Base-by-base conservation (phyloP, 2,888 invertebrate genomes). In the Leptopterna dolabrata region DNA sequence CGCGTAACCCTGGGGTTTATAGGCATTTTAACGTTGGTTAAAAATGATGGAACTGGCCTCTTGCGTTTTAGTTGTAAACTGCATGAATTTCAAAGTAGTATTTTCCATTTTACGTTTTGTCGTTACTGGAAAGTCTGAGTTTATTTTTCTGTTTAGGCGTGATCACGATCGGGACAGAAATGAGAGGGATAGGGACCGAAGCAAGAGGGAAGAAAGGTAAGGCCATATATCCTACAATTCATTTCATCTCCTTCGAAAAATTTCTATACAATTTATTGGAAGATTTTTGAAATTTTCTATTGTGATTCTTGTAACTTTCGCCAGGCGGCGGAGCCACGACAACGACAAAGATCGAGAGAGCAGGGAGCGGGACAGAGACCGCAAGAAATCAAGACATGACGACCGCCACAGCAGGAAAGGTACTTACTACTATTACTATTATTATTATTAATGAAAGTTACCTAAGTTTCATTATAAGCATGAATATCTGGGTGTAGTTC, bases 351-450 rank as follows among this genome's bases (percentile, higher is more conserved):
- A 87, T 70, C 87, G 88, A 36, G 83, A 89, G 76, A 87, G 88
- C 47, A 47, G 88, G 29, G 89, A 89, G 11, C 84, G 88, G 30
- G 88, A 87, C n/a, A 51, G 88, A 29, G 87, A 87, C 29, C 81
- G 87, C 41, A 90, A 88, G 76, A 89, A 87, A 47, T 87, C 89
- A 86, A 89, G 90, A 13, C 90, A 89, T 86, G 93, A 93, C 82
- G 92, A 93, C 87, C 92, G 92, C 43, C 89, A 88, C 41, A 86
- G 86, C 43, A 51, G 88, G 30, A 87, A 86, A 87, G 89, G 89
- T 89, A 24, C 45, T 13, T 27, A 14, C n/a, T 19, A 30, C 13
- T 43, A 11, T 36, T n/a, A n/a, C 13, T 11, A 36, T 29, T 27
- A 76, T 30, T 19, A 30, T 76, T 76, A 76, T 30, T 29, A 30